Conservation (phyloP, 2,113 vertebrate genomes). For the Gadus macrocephalus region DNA sequence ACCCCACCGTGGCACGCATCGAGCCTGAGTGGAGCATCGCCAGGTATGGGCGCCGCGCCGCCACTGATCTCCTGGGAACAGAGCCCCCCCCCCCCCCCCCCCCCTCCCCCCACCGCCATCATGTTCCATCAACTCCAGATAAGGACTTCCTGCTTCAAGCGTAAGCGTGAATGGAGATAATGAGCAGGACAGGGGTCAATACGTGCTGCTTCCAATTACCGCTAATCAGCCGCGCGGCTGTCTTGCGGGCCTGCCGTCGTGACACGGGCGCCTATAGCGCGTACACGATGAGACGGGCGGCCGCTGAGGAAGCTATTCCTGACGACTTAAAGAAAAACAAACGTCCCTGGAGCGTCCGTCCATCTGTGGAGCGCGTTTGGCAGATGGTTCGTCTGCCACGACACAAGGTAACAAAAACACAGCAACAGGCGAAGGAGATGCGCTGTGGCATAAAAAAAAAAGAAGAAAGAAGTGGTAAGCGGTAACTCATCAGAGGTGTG, state of each 20-base stretch:
- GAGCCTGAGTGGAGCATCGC: conserved; percentile 98
- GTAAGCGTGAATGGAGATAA: conserved; percentile 13
- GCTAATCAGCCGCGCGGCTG: conserved; percentile 45
- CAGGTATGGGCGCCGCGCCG: conserved; percentile 71
- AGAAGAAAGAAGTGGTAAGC: too few species aligned
- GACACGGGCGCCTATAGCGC: too few species aligned
- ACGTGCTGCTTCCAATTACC: conserved; percentile 51
- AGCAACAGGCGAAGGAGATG: too few species aligned
- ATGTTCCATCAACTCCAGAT: conserved; percentile 2
- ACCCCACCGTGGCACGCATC: conserved; percentile 88
- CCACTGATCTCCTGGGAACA: neutral
- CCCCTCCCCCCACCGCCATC: neutral
- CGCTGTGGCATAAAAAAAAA: too few species aligned
- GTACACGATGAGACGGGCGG: neutral
- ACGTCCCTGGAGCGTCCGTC: conserved; percentile 16
- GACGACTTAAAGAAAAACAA: neutral
- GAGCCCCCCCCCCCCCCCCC: too few species aligned
- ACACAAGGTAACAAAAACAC: conserved; percentile 35
- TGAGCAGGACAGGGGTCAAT: conserved; percentile 48
- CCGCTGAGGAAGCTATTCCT: conserved; percentile 13
- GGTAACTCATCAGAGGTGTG: conserved; percentile 52
- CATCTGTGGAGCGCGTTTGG: conserved; percentile 40
- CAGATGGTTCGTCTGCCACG: conserved; percentile 22
- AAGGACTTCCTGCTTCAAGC: conserved; percentile 1
- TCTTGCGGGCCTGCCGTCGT: conserved; percentile 39